phyloP scores from a whole-genome alignment of 2,888 invertebrate genomes.

The Epistrophe grossulariae region DNA sequence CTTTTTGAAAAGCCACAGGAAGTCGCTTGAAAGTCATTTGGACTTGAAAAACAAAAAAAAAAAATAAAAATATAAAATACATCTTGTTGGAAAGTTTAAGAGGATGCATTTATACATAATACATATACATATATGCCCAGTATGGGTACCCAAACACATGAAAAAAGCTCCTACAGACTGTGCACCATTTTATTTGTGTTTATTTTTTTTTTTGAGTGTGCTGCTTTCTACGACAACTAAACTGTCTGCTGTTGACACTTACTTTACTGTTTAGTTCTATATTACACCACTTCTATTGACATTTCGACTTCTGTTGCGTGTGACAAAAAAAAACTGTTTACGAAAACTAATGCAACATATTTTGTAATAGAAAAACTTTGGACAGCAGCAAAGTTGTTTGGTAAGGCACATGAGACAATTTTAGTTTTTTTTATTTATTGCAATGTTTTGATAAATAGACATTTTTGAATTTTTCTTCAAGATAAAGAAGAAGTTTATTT shows the following conservation, averaged over 20 bases:
- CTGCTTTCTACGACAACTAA: neutral
- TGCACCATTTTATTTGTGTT: neutral
- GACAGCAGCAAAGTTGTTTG: neutral
- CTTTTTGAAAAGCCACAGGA: conserved; percentile 48
- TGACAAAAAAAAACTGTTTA: neutral
- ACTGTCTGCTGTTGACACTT: conserved; percentile 50
- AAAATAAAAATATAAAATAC: neutral
- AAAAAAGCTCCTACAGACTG: neutral
- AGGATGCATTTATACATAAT: neutral
- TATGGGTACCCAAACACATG: neutral
- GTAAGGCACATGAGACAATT: neutral
- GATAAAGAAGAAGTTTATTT: neutral
- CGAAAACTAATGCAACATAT: conserved; percentile 24
- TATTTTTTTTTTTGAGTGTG: neutral
- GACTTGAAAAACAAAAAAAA: neutral
- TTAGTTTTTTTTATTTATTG: neutral
- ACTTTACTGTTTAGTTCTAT: conserved; percentile 25
- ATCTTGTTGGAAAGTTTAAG: conserved; percentile 13
- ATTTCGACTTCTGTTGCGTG: conserved; percentile 44
- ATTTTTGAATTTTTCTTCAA: neutral
- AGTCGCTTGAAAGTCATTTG: conserved; percentile 32
- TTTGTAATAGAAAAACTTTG: conserved; percentile 49
- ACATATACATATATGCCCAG: neutral
- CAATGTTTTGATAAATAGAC: neutral
- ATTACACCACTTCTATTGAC: conserved; percentile 28